Conservation (phyloP, 1,140 invertebrate genomes). For the Cydia pomonella region DNA sequence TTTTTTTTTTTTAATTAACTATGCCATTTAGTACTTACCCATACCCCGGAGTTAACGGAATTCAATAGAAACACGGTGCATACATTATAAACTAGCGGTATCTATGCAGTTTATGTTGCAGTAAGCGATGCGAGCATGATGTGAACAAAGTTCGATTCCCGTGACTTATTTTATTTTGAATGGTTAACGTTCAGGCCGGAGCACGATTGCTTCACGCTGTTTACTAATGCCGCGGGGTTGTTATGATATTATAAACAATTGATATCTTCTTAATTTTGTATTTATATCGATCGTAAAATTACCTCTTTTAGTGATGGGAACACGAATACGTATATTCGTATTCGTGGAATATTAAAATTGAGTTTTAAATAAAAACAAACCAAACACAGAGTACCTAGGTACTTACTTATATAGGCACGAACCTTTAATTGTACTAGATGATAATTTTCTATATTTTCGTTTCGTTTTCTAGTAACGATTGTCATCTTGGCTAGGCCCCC, state of each 20-base stretch:
- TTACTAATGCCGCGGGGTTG: constrained; percentile 42
- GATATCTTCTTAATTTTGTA: constrained; percentile 19
- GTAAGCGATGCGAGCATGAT: constrained; percentile 9
- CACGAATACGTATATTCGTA: background rate
- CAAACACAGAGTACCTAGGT: too few relatives aligned
- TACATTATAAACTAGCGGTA: too few relatives aligned
- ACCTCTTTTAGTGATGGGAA: background rate
- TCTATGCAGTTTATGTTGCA: background rate
- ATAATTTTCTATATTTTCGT: too few relatives aligned
- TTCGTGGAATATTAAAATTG: background rate
- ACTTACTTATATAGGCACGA: too few relatives aligned
- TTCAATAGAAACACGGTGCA: too few relatives aligned
- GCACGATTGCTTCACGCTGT: constrained; percentile 43
- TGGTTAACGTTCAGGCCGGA: constrained; percentile 9
- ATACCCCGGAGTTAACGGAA: too few relatives aligned
- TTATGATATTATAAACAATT: constrained; percentile 37
- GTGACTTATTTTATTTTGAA: constrained; percentile 12
- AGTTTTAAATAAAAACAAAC: too few relatives aligned
- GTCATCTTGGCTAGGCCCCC: too few relatives aligned
- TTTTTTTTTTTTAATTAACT: too few relatives aligned
- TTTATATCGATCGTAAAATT: background rate
- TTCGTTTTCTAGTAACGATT: too few relatives aligned
- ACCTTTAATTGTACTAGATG: too few relatives aligned
- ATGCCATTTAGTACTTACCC: too few relatives aligned
- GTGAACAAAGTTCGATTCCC: constrained; percentile 29